Percentiles rank a stretch among this genome's conserved stretches.
Conservation (phyloP, 2,797 vertebrate species). For the Thripadectes ignobilis region DNA sequence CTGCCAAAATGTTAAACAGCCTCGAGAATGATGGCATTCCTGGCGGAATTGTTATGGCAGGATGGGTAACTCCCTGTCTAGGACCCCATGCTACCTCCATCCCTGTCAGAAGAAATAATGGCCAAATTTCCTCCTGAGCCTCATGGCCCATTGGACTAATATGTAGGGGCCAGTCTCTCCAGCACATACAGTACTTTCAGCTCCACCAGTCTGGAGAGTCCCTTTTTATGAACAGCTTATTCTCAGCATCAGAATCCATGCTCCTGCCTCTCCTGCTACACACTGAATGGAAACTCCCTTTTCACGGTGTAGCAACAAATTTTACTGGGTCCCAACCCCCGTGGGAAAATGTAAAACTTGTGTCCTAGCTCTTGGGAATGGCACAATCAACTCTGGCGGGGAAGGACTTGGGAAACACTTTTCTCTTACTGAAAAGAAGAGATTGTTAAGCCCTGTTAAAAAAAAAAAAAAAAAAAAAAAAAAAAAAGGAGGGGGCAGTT, state of each 20-base stretch:
- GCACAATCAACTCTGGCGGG: background rate
- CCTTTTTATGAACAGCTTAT: background rate
- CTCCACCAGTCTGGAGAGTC: background rate
- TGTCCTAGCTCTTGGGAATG: background rate
- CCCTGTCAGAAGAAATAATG: slow-evolving; percentile 58
- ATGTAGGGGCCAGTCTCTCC: background rate
- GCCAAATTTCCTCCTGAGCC: slow-evolving; percentile 30
- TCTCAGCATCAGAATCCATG: background rate
- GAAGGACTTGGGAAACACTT: background rate
- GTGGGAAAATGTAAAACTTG: background rate
- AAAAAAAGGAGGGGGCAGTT: too few species aligned
- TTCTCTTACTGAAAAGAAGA: background rate
- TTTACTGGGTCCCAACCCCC: background rate
- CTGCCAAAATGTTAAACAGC: background rate
- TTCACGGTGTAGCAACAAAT: background rate
- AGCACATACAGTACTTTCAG: background rate
- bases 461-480: background rate
- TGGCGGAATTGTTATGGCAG: slow-evolving; percentile 42
- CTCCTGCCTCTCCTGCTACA: background rate
- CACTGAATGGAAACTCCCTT: background rate
- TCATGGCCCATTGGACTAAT: slow-evolving; percentile 29
- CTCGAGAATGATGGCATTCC: slow-evolving; percentile 30
- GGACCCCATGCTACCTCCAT: background rate
- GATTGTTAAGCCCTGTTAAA: background rate
- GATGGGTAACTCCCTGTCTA: slow-evolving; percentile 24